phyloP scores from a whole-genome alignment of 2,797 vertebrate species.

The Cirrhinus molitorella region DNA sequence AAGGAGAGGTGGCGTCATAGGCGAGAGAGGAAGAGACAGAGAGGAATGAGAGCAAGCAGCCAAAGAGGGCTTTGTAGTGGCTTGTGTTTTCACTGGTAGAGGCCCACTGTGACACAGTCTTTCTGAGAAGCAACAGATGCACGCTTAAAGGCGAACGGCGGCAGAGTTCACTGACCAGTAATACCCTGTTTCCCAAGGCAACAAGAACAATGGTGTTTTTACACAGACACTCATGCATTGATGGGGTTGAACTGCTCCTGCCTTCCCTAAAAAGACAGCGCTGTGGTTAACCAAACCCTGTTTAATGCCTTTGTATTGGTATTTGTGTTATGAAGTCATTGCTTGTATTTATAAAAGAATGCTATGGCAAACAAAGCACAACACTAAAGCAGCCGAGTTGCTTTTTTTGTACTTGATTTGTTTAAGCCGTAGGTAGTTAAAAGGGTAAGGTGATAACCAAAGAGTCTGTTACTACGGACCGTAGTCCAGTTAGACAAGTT shows the following conservation, averaged over 20 bases:
- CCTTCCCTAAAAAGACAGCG: background rate
- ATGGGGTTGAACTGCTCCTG: slow-evolving; percentile 1
- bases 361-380: background rate
- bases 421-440: background rate
- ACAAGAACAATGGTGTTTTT: slow-evolving; percentile 25
- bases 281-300: slow-evolving; percentile 21
- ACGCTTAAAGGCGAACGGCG: background rate
- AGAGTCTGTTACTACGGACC: background rate
- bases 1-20: slow-evolving; percentile 49
- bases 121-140: slow-evolving; percentile 48
- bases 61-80: slow-evolving; percentile 46
- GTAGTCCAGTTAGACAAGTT: background rate
- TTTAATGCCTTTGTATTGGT: slow-evolving; percentile 9
- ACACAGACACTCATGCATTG: background rate
- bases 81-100: slow-evolving; percentile 40
- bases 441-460: background rate
- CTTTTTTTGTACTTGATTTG: background rate
- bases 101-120: slow-evolving; percentile 43
- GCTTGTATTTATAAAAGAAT: slow-evolving; percentile 16
- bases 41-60: slow-evolving; percentile 7
- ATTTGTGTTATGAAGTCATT: slow-evolving; percentile 17
- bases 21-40: background rate
- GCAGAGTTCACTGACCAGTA: slow-evolving; percentile 21
- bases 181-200: slow-evolving; percentile 2
- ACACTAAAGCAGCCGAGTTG: background rate